Conservation (phyloP, 1,140 invertebrate species). For the Drosophila ficusphila region DNA sequence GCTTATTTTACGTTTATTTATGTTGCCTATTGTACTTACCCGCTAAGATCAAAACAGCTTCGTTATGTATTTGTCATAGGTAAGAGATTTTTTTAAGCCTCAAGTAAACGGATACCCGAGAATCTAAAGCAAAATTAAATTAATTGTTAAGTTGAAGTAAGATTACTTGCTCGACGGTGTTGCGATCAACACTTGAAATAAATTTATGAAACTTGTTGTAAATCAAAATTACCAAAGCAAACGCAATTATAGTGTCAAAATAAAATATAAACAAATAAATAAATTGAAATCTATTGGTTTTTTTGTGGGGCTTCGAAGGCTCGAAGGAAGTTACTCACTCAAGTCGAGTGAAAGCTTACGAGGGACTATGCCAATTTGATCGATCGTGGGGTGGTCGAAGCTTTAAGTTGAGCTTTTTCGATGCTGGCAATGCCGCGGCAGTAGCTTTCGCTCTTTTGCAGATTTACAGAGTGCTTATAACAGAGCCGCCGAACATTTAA, state of each 20-base stretch:
- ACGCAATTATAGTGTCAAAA: constrained; percentile 78
- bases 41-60: constrained; percentile 45
- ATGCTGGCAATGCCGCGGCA: constrained; percentile 33
- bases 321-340: neutral
- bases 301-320: neutral
- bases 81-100: constrained; percentile 22
- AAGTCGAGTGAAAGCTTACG: neutral
- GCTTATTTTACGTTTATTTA: constrained; percentile 17
- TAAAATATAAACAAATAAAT: constrained; percentile 62
- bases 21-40: constrained; percentile 65
- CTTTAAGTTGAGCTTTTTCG: constrained; percentile 11
- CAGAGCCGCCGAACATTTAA: constrained; percentile 59
- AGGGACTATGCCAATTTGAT: constrained; percentile 4
- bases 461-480: constrained; percentile 55
- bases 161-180: neutral
- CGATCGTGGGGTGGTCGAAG: constrained; percentile 31
- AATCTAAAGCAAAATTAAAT: constrained; percentile 29
- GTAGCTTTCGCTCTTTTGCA: constrained; percentile 57
- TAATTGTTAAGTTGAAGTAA: constrained; percentile 28
- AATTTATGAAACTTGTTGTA: constrained; percentile 66
- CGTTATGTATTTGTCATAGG: constrained; percentile 36
- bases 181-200: constrained; percentile 15
- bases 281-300: neutral
- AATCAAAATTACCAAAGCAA: constrained; percentile 73
- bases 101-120: constrained; percentile 36